Conservation (phyloP, 2,113 vertebrate genomes). For the Prionailurus bengalensis region DNA sequence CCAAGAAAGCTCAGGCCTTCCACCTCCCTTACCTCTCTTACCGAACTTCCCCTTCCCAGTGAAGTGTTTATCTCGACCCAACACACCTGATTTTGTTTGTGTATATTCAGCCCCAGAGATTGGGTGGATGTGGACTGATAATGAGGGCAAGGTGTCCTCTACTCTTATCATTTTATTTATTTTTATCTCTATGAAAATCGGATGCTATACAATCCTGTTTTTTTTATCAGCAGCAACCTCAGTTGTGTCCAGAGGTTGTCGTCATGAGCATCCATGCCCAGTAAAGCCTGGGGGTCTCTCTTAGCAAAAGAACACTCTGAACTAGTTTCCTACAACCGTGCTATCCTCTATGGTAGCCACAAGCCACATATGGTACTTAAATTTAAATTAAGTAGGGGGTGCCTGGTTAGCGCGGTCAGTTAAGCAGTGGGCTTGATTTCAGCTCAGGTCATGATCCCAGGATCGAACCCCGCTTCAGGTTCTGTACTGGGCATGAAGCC, state of each 20-base stretch:
- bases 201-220: not conserved
- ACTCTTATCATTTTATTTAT: not conserved
- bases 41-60: not conserved
- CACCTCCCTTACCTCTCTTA: not conserved
- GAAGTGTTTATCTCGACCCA: not conserved
- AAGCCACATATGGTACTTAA: not conserved
- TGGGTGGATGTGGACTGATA: too few relatives aligned
- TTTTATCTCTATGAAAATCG: not conserved
- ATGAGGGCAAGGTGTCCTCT: not conserved
- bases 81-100: not conserved
- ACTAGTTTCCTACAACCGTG: not conserved
- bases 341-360: not conserved
- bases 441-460: too few relatives aligned
- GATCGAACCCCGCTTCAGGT: too few relatives aligned
- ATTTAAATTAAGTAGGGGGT: not conserved
- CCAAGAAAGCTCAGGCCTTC: not conserved
- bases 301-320: conserved; percentile 7
- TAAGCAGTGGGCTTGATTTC: too few relatives aligned
- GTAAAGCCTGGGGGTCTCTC: not conserved
- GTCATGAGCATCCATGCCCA: not conserved
- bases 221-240: not conserved
- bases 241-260: not conserved
- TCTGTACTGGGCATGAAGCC: too few relatives aligned
- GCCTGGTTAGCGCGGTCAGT: too few relatives aligned
- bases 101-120: not conserved